A percentile compares a stretch with the other conserved stretches of the same genome.
phyloP scores from a whole-genome alignment of 1,140 invertebrate genomes.

The Subanguina moxae region DNA sequence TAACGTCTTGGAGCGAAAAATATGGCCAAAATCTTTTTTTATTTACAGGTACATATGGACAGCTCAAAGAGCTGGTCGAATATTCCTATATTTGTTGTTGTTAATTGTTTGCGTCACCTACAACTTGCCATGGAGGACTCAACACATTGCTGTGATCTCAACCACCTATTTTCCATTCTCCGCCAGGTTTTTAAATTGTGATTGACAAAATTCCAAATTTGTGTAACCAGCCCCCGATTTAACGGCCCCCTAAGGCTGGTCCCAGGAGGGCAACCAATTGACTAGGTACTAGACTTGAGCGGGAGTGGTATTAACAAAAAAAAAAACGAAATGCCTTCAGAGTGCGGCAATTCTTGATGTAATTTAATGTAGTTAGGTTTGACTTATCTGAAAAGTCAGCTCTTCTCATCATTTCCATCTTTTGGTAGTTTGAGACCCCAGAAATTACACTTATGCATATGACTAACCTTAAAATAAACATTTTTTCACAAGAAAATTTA shows the following conservation, averaged over 20 bases:
- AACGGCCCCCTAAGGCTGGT: too few relatives aligned
- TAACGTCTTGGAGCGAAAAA: too few relatives aligned
- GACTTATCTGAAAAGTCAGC: not conserved
- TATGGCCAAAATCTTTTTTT: not conserved
- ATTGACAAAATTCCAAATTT: too few relatives aligned
- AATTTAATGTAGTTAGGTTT: not conserved
- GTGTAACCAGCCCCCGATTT: too few relatives aligned
- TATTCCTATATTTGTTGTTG: conserved; percentile 8
- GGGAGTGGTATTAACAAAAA: too few relatives aligned
- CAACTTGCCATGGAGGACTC: conserved; percentile 24
- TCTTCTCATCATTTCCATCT: not conserved
- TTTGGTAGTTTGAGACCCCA: not conserved
- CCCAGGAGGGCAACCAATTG: too few relatives aligned
- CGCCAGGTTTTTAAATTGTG: conserved; percentile 20
- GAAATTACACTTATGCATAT: too few relatives aligned
- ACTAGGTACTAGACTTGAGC: too few relatives aligned
- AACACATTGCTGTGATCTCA: conserved; percentile 44
- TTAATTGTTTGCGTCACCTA: conserved; percentile 26
- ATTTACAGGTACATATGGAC: not conserved
- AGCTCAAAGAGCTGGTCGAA: not conserved
- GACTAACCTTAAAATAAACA: conserved; percentile 1
- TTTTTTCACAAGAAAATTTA: conserved; percentile 18
- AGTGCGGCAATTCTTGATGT: too few relatives aligned
- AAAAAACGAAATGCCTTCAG: too few relatives aligned
- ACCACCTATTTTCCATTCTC: conserved; percentile 36